Base-by-base conservation (phyloP, 2,113 vertebrate species). In the Chloropsis hardwickii region DNA sequence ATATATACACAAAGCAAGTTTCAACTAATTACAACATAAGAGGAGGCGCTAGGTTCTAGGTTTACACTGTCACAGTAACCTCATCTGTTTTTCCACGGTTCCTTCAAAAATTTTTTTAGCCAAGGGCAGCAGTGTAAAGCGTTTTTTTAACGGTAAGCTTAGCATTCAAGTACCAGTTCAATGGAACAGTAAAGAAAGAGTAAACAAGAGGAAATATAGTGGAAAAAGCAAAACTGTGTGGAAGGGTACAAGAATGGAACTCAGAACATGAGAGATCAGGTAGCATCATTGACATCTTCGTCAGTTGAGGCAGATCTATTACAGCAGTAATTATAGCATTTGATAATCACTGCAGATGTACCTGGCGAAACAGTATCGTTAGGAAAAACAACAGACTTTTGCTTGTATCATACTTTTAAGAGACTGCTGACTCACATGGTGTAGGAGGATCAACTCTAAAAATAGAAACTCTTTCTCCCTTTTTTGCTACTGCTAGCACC, bases 251-350 rank as follows among this genome's bases (percentile, higher is more conserved):
- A 69, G 21, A 78, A 67, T 2, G 6, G 47, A 79, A 61, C 27
- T 79, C 35, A 45, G 73, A 81, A 27, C 7, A 65, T 6, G 12
- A 50, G 31, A 56, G 6, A 61, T 14, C 19, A n/a, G 31, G 14
- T 14, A 78, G 10, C 6, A 56, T 19, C 64, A 69, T 0, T 0
- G 2, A 58, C 39, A 40, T 23, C 25, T 54, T 50, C 33, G 0
- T 6, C 47, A 45, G 10, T 6, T 10, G 23, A 61, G 39, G 48
- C 28, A 74, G 20, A 19, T 15, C 14, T 11, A 25, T 6, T 64
- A 20, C 71, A 67, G 44, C 18, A 67, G 50, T 15, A 39, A 23
- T 39, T n/a, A 27, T 0, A 58, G 39, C 42, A 64, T 54, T 62
- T 44, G 44, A 40, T 25, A 81, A 21, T n/a, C 19, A 39, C 18